Conservation (phyloP, 2,113 vertebrate species). For the Bathybates hornii region DNA sequence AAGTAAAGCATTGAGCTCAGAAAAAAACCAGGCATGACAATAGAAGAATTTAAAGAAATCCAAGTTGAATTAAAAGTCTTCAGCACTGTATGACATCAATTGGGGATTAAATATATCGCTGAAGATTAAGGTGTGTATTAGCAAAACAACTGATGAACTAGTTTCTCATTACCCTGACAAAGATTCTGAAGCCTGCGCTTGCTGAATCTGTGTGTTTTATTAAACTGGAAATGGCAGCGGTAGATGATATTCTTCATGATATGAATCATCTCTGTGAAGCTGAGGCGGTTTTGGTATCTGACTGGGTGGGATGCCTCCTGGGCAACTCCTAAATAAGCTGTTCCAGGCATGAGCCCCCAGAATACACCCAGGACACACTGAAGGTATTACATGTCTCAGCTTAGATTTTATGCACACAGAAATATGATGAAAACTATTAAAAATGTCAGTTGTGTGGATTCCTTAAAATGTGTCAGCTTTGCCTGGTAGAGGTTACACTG, state of each 20-base stretch:
- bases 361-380: not conserved
- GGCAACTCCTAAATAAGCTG: not conserved
- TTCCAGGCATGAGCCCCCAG: not conserved
- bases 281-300: not conserved
- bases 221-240: not conserved
- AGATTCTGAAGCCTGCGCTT: not conserved
- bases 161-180: not conserved
- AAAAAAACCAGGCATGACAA: not conserved
- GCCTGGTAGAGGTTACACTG: not conserved
- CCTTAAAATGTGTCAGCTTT: not conserved
- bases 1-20: not conserved
- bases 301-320: not conserved
- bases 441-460: not conserved
- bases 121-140: not conserved
- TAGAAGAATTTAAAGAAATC: not conserved
- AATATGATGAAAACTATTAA: not conserved
- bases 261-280: not conserved
- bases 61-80: not conserved
- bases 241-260: not conserved
- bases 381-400: not conserved
- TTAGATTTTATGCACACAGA: not conserved
- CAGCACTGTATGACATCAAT: not conserved
- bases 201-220: not conserved
- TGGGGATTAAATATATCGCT: not conserved
- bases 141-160: not conserved